phyloP scores from a whole-genome alignment of 2,888 invertebrate species.

The Agonum fuliginosum region DNA sequence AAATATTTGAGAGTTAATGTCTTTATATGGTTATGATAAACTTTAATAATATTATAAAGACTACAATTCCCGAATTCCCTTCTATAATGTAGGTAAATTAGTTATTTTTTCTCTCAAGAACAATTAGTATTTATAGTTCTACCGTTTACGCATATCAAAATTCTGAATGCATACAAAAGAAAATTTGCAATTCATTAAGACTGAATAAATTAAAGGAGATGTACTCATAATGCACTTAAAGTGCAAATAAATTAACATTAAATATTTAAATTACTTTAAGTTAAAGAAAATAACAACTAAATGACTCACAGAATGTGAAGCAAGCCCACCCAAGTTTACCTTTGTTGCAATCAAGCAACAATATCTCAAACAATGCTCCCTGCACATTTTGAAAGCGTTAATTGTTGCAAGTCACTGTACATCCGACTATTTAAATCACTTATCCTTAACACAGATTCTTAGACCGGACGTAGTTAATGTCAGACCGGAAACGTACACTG shows the following conservation, averaged over 20 bases:
- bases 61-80: too few species aligned
- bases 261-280: conserved; percentile 22
- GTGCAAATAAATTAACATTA: conserved; percentile 12
- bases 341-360: background rate
- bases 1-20: too few species aligned
- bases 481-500: conserved; percentile 43
- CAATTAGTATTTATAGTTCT: too few species aligned
- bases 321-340: conserved; percentile 13
- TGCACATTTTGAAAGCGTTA: too few species aligned
- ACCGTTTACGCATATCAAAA: conserved; percentile 15
- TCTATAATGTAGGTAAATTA: too few species aligned
- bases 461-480: conserved; percentile 47
- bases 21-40: too few species aligned
- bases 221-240: conserved; percentile 8
- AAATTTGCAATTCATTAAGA: conserved; percentile 31
- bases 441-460: conserved; percentile 55
- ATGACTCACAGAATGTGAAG: background rate
- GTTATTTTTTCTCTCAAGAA: background rate
- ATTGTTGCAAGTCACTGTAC: conserved; percentile 9
- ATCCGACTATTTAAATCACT: conserved; percentile 29
- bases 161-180: conserved; percentile 35
- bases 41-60: too few species aligned
- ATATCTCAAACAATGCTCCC: too few species aligned
- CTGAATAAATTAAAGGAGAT: background rate
- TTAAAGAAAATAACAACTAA: background rate